A percentile compares a stretch with the other conserved stretches of the same genome.
These are phyloP conservation scores for Laticauda laticaudata DNA, from an alignment of 2,113 vertebrate genomes.

Conservation along the genomic window DNA sequence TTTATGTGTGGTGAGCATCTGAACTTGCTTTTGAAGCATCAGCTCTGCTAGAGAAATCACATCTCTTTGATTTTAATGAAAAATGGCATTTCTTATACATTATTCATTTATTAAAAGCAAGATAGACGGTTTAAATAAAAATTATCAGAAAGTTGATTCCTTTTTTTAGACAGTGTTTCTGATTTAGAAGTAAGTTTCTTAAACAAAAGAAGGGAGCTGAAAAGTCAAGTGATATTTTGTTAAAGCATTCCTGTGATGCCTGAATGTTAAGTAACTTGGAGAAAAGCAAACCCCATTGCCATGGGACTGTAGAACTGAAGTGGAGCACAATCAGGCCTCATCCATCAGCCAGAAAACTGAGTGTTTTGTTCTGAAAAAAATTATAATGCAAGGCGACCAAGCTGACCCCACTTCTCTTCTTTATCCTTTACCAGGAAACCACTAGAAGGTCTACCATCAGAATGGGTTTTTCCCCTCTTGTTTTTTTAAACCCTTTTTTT, in stretches of 20 bases:
- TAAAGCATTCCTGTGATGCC: neutral
- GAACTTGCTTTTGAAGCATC: neutral
- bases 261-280: neutral
- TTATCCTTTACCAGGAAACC: neutral
- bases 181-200: neutral
- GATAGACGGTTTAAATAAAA: neutral
- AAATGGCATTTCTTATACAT: neutral
- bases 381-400: neutral
- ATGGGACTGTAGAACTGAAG: neutral
- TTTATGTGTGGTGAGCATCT: neutral
- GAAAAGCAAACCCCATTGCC: neutral
- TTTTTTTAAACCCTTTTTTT: too few relatives aligned
- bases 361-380: neutral
- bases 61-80: neutral
- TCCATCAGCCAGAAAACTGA: neutral
- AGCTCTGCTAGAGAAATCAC: neutral
- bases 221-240: neutral
- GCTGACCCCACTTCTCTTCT: neutral
- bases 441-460: neutral
- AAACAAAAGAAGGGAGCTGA: neutral
- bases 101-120: neutral
- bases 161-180: neutral
- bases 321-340: neutral
- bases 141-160: neutral
- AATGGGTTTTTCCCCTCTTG: neutral